A percentile compares a stretch with the other conserved stretches of the same genome.
phyloP scores from a whole-genome alignment of 1,140 invertebrate genomes.

The Cotesia chilonis region DNA sequence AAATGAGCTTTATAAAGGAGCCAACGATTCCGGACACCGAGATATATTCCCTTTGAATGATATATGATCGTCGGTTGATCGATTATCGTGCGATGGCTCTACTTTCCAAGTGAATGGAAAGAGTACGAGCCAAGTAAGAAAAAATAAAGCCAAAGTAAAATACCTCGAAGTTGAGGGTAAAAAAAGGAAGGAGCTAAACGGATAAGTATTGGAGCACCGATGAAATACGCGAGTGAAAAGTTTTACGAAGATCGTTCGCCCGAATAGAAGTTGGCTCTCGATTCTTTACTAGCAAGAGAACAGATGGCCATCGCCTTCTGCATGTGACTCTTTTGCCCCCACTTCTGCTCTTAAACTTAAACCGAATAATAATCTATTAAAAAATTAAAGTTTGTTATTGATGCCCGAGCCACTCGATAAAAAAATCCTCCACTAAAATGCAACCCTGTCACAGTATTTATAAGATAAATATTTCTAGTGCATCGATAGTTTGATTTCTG shows the following conservation, averaged over 20 bases:
- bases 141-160: not conserved
- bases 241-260: constrained; percentile 24
- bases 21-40: constrained; percentile 25
- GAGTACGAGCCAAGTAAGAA: not conserved
- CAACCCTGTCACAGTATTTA: too few relatives aligned
- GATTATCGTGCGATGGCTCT: constrained; percentile 22
- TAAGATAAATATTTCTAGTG: too few relatives aligned
- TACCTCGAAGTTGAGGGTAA: too few relatives aligned
- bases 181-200: constrained; percentile 4
- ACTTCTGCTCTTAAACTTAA: not conserved
- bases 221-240: constrained; percentile 32
- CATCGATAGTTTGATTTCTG: constrained; percentile 6
- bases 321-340: constrained; percentile 1
- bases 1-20: constrained; percentile 19
- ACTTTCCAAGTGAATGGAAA: not conserved
- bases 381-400: not conserved
- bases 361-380: constrained; percentile 16
- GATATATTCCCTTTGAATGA: constrained; percentile 23
- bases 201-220: constrained; percentile 27
- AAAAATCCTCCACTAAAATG: too few relatives aligned
- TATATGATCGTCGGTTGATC: constrained; percentile 30
- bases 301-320: constrained; percentile 32
- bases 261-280: constrained; percentile 16
- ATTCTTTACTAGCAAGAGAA: constrained; percentile 13
- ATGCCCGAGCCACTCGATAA: not conserved